Conservation (phyloP, 2,888 invertebrate genomes). For the Thera britannica region DNA sequence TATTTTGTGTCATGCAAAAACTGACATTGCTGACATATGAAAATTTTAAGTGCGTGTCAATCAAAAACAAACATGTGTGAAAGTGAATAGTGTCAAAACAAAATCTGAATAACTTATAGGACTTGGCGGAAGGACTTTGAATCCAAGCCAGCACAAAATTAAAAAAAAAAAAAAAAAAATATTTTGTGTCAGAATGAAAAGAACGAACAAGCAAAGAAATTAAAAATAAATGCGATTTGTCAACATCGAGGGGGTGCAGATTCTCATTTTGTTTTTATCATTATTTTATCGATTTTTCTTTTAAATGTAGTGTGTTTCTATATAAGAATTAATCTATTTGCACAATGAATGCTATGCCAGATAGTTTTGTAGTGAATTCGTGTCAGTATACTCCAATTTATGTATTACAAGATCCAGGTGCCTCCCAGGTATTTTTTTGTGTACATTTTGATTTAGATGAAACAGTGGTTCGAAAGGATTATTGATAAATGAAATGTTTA, state of each 20-base stretch:
- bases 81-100: too few species aligned
- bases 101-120: too few species aligned
- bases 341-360: conserved; percentile 67
- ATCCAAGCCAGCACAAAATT: too few species aligned
- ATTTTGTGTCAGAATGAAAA: not conserved
- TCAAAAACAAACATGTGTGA: too few species aligned
- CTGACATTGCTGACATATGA: too few species aligned
- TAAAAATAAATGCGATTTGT: conserved; percentile 39
- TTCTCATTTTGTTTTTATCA: conserved; percentile 45
- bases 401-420: conserved; percentile 73
- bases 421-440: conserved; percentile 68
- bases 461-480: conserved; percentile 30
- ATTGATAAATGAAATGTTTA: conserved; percentile 29
- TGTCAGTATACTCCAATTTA: conserved; percentile 79
- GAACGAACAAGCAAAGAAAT: not conserved
- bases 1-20: too few species aligned
- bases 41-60: too few species aligned
- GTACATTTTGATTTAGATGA: conserved; percentile 41
- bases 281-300: conserved; percentile 39
- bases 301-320: conserved; percentile 52
- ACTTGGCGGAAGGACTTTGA: too few species aligned
- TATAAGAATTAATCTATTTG: conserved; percentile 46
- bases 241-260: conserved; percentile 46
- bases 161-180: too few species aligned
- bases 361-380: conserved; percentile 71